Base-by-base conservation (phyloP, 2,113 vertebrate species). In the Condylura cristata region DNA sequence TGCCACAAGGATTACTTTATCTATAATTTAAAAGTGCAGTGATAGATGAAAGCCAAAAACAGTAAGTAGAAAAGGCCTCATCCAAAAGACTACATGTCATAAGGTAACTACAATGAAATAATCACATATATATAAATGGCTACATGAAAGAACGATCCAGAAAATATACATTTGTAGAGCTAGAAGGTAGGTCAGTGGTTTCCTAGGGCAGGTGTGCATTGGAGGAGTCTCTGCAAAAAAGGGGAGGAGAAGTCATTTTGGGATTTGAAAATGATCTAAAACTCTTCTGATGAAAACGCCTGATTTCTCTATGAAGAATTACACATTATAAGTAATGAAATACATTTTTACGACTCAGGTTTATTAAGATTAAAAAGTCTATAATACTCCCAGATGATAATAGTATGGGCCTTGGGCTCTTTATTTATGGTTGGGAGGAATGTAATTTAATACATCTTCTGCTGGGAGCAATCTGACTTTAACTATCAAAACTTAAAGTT, bases 401-500 rank as follows among this genome's bases (percentile, higher is more conserved):
- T 70, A 12, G 34, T 63, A 87, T 2, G 16, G 17, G 7, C 26
- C 86, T 26, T 30, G 86, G 28, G 32, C 32, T 81, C 6, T 14
- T 65, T 88, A 90, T 81, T 78, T 80, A 66, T 63, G 60, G 20
- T 46, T 81, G 16, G 17, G 8, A 88, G 30, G n/a, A 58, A 90
- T 84, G 53, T 90, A 48, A 78, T 24, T 71, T 86, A 61, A 8
- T 76, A 81, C 41, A 87, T 92, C 75, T 8, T 90, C 22, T 58
- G 14, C 37, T 32, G 7, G 20, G 39, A 60, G 32, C 39, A 70
- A 70, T 88, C 76, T 85, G 39, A 17, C n/a, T 88, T 80, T 94
- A 92, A 85, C 60, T 81, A 92, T 85, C 46, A 92, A 90, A 89
- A 94, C 41, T 87, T 56, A 18, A 85, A 88, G 88, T 76, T 90